These are phyloP conservation scores for Heliconius nattereri DNA, from an alignment of 1,140 invertebrate genomes.

Conservation along the genomic window DNA sequence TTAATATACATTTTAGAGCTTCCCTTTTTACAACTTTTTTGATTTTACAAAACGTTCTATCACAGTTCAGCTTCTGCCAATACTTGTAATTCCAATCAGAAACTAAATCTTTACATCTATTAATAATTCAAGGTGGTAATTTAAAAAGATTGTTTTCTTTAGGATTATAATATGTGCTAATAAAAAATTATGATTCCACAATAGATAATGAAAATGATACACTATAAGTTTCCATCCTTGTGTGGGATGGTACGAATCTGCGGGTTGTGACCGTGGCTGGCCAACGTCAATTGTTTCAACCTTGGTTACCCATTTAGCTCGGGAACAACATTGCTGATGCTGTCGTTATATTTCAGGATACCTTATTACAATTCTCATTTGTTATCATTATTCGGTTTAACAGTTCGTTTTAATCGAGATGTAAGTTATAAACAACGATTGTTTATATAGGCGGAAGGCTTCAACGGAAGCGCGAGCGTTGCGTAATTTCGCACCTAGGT, in stretches of 20 bases:
- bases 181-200: not conserved
- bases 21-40: not conserved
- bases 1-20: not conserved
- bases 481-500: conserved; percentile 49
- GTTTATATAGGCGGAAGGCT: conserved; percentile 41
- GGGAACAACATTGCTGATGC: conserved; percentile 37
- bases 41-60: not conserved
- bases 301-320: conserved; percentile 61
- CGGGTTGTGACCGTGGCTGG: conserved; percentile 45
- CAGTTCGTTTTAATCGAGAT: not conserved
- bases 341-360: conserved; percentile 23
- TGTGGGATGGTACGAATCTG: conserved; percentile 16
- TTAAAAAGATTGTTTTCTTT: too few species aligned
- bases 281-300: conserved; percentile 63
- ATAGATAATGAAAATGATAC: conserved; percentile 1
- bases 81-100: not conserved
- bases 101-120: not conserved
- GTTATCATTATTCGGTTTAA: not conserved
- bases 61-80: not conserved
- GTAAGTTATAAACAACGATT: not conserved
- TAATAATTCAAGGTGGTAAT: too few species aligned
- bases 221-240: conserved; percentile 17
- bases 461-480: conserved; percentile 37
- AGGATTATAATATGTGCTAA: not conserved
- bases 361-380: not conserved